These are phyloP conservation scores for Nixonia krombeini DNA, from an alignment of 1,140 invertebrate species.

Conservation along the genomic window DNA sequence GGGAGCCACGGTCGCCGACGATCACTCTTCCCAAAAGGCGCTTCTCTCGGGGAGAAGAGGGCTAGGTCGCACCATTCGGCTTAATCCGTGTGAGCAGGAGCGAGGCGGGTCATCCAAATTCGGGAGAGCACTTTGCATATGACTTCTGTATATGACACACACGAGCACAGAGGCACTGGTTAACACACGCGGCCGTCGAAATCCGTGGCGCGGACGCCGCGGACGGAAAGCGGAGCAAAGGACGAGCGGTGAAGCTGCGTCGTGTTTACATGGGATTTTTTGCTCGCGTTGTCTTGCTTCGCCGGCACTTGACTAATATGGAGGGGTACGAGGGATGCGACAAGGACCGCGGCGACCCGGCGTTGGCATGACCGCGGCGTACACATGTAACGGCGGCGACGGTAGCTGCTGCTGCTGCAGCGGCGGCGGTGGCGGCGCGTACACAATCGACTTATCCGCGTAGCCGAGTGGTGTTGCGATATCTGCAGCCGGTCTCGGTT, in stretches of 20 bases:
- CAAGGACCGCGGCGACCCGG: background rate
- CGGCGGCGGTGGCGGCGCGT: background rate
- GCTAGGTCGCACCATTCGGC: slow-evolving; percentile 53
- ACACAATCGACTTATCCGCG: slow-evolving; percentile 18
- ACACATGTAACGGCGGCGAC: slow-evolving; percentile 7
- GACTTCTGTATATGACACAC: no score
- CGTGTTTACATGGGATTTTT: slow-evolving; percentile 6
- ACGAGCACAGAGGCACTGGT: background rate
- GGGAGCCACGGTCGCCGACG: no score
- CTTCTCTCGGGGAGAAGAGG: background rate
- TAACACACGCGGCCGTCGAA: no score
- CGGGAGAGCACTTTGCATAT: background rate
- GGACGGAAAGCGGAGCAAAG: background rate
- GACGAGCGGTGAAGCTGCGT: background rate
- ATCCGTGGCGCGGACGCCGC: no score
- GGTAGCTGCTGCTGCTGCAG: background rate
- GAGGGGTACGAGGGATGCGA: background rate
- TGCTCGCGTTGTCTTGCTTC: background rate
- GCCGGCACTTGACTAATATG: slow-evolving; percentile 10
- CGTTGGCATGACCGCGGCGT: slow-evolving; percentile 1
- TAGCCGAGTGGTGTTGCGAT: slow-evolving; percentile 24
- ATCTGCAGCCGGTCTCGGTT: slow-evolving; percentile 61
- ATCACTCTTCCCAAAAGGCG: no score
- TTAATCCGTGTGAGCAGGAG: slow-evolving; percentile 43
- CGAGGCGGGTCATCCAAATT: background rate